phyloP scores from a whole-genome alignment of 2,888 invertebrate species.

The Heliconius ismenius region DNA sequence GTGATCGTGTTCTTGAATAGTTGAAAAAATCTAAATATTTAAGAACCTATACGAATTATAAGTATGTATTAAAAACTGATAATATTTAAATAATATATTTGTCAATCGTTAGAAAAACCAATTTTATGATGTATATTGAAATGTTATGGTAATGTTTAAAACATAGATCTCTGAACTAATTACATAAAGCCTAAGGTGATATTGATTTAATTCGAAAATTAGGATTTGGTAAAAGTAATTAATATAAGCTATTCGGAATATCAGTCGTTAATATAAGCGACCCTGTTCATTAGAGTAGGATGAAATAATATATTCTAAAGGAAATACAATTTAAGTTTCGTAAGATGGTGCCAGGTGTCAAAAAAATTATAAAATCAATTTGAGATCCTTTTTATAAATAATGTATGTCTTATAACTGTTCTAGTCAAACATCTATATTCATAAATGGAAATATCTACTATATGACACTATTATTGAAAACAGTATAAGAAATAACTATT shows the following conservation, averaged over 20 bases:
- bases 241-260: conserved; percentile 22
- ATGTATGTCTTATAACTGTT: not conserved
- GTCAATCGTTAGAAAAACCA: not conserved
- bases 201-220: conserved; percentile 16
- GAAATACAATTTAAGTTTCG: not conserved
- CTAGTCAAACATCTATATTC: conserved; percentile 24
- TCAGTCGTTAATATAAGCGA: conserved; percentile 37
- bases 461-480: not conserved
- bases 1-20: conserved; percentile 18
- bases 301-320: conserved; percentile 3
- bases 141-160: conserved; percentile 3
- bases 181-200: conserved; percentile 24
- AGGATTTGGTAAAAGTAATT: not conserved
- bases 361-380: not conserved
- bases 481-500: not conserved
- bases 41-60: conserved; percentile 20
- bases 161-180: conserved; percentile 9
- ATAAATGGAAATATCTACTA: not conserved
- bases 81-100: not conserved
- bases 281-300: conserved; percentile 35
- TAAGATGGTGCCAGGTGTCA: not conserved
- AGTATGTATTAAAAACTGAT: not conserved
- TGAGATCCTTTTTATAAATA: not conserved
- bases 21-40: conserved; percentile 2
- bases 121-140: not conserved